Evolutionary conservation across 2,888 invertebrate genomes (phyloP).

Genomic region (Podotricha telesiphe): DNA sequence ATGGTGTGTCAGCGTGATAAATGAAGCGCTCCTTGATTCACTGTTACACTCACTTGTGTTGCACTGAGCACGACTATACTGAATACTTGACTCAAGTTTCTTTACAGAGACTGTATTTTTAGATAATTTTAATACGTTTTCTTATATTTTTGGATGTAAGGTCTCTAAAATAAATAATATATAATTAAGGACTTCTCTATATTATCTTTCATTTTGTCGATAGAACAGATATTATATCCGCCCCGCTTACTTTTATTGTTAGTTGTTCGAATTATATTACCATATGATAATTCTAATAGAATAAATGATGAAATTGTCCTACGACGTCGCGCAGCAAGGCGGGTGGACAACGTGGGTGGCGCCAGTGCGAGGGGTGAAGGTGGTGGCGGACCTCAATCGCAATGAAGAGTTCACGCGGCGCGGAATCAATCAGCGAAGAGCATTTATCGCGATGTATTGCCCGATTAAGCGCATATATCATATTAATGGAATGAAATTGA

Average conservation of each 20-base stretch:
- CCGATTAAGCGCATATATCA: conserved; percentile 41
- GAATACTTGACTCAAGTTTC: conserved; percentile 9
- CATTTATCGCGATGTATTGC: conserved; percentile 38
- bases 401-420: conserved; percentile 50
- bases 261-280: neutral
- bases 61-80: neutral
- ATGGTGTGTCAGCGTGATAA: conserved; percentile 32
- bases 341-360: neutral
- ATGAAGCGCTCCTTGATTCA: conserved; percentile 28
- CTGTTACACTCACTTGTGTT: conserved; percentile 2
- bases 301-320: neutral
- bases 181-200: too few species aligned
- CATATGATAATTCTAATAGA: neutral
- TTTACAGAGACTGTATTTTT: neutral
- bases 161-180: too few species aligned
- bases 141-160: neutral
- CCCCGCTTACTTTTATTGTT: too few species aligned
- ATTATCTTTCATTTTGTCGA: too few species aligned
- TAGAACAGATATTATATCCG: too few species aligned
- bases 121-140: too few species aligned
- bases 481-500: conserved; percentile 39
- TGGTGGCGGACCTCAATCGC: conserved; percentile 52
- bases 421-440: conserved; percentile 56
- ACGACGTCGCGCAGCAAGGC: neutral
- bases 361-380: neutral